Conservation (phyloP, 2,888 invertebrate species). For the Noctua fimbriata region DNA sequence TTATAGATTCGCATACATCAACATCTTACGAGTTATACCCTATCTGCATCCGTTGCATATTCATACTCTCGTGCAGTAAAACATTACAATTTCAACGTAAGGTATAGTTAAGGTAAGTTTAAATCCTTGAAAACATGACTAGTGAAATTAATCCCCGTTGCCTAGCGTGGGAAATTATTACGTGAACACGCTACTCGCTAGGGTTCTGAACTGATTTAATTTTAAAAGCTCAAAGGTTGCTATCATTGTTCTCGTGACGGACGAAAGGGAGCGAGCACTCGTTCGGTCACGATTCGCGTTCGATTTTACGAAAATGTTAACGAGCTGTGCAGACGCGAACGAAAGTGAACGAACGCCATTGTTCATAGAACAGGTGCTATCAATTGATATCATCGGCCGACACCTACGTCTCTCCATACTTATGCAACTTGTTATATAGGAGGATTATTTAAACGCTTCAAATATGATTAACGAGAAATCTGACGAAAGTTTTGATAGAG, state of each 20-base stretch:
- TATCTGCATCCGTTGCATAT: conserved; percentile 11
- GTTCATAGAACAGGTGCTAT: conserved; percentile 84
- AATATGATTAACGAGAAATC: conserved; percentile 50
- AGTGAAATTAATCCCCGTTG: conserved; percentile 37
- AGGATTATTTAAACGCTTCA: conserved; percentile 51
- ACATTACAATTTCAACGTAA: conserved; percentile 8
- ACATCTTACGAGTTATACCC: conserved; percentile 3
- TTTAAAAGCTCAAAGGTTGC: conserved; percentile 64
- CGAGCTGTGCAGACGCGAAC: conserved; percentile 78
- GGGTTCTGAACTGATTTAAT: conserved; percentile 64
- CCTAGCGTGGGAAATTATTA: conserved; percentile 65
- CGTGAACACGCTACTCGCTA: conserved; percentile 49
- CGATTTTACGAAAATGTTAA: conserved; percentile 85
- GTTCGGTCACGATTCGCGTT: conserved; percentile 84
- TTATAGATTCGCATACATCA: conserved; percentile 27
- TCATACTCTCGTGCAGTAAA: background rate
- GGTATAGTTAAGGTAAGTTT: conserved; percentile 3
- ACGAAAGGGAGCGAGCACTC: conserved; percentile 82
- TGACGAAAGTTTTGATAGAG: conserved; percentile 43
- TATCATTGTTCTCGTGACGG: conserved; percentile 79
- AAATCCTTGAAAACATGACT: conserved; percentile 26
- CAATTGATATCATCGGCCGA: conserved; percentile 74
- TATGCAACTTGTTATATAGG: conserved; percentile 62
- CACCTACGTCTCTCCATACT: conserved; percentile 65
- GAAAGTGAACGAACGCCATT: conserved; percentile 84